Evolutionary conservation across 1,140 invertebrate genomes (phyloP), one percentile per base, ranked within the genome.

Genomic region (Sarcophaga peregrina): DNA sequence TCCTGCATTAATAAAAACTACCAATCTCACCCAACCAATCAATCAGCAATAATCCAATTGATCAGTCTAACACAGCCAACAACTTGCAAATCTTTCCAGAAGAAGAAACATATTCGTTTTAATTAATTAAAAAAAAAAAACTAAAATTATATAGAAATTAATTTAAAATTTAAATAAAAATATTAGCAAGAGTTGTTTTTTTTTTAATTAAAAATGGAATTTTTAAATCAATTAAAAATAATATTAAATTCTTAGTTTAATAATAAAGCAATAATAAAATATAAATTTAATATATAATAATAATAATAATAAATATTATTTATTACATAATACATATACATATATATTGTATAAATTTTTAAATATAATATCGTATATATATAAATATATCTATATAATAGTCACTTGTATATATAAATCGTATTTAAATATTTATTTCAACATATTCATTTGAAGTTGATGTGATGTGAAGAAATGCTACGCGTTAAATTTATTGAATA

Each of bases 1-100:
- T 52, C 13, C 13, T 37, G 1, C 13, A 10, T 52, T 52, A 10
- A 10, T 5, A 52, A 52, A 52, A 25, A 68, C 62, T 15, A 68
- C 15, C 62, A 37, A 37, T 37, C n/a, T n/a, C 25, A 37, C 25
- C 25, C 25, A 37, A 37, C 25, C 25, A 37, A 37, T 4, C 25
- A 37, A 37, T 37, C 48, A 78, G 75, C 75, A 78, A 78, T 37
- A 37, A 37, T 50, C n/a, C 47, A 78, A 20, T 78, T 17, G 75
- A 78, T 20, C 47, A 48, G 11, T 50, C 75, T 78, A 78, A 78
- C 75, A 78, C 75, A 52, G 9, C n/a, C 75, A 78, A 78, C 75
- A 48, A 17, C 48, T 50, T 52, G 48, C 75, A 78, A 78, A 78
- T 78, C 75, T 78, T 50, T 78, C n/a, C 17, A n/a, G 48, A 78